Evolutionary conservation across 2,113 vertebrate species (phyloP).

Genomic region (Onychostoma macrolepis): DNA sequence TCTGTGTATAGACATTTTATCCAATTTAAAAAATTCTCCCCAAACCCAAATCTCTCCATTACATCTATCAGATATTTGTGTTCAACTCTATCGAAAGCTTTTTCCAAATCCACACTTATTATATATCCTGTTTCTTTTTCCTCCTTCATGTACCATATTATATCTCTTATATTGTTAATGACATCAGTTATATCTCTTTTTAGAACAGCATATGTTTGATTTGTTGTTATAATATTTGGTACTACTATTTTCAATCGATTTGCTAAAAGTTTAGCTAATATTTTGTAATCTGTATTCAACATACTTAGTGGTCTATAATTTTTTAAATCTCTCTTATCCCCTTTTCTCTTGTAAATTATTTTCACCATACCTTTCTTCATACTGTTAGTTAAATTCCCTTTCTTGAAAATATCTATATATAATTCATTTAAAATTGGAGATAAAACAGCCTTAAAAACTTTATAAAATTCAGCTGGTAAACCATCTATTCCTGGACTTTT

Average conservation of each 20-base stretch:
- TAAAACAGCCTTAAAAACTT: neutral
- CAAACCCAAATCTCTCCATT: neutral
- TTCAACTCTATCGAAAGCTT: neutral
- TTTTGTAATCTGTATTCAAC: slow-evolving; percentile 5
- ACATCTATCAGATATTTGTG: neutral
- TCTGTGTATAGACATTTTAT: neutral
- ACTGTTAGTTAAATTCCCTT: neutral
- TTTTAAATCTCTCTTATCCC: neutral
- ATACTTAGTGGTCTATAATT: neutral
- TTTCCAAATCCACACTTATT: slow-evolving; percentile 1
- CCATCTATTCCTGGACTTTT: slow-evolving; percentile 23
- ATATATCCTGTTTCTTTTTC: neutral
- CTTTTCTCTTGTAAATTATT: slow-evolving; percentile 4
- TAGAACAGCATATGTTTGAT: neutral
- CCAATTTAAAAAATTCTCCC: neutral
- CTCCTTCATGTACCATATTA: neutral
- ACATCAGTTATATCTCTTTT: neutral
- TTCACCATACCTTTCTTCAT: slow-evolving; percentile 5
- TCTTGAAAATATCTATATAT: neutral
- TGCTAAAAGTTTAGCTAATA: neutral
- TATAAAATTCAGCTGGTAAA: slow-evolving; percentile 4
- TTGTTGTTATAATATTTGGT: neutral
- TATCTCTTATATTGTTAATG: neutral
- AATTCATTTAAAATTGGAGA: neutral
- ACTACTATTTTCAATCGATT: neutral